Evolutionary conservation across 2,797 vertebrate genomes (phyloP).

Genomic region (Phylloscopus collybita): DNA sequence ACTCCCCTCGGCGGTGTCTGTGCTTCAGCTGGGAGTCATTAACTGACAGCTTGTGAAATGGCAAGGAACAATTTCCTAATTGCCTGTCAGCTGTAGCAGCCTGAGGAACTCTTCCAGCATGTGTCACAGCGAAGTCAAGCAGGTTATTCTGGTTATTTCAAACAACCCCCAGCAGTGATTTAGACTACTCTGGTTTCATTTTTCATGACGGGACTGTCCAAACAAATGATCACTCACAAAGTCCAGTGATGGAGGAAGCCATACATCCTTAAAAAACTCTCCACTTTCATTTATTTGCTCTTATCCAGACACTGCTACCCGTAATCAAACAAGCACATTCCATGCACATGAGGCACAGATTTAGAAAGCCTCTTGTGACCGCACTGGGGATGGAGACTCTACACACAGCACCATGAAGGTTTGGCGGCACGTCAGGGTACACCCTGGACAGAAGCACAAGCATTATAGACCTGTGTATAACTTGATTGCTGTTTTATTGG

Average conservation of each 20-base stretch:
- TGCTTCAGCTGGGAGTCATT: slow-evolving; percentile 64
- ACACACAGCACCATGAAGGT: neutral
- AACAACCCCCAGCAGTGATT: neutral
- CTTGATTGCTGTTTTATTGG: neutral
- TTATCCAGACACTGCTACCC: neutral
- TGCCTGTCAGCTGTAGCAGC: slow-evolving; percentile 57
- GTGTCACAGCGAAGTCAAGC: slow-evolving; percentile 18
- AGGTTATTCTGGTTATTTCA: slow-evolving; percentile 49
- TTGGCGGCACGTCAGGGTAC: neutral
- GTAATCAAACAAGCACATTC: neutral
- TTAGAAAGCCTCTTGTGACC: neutral
- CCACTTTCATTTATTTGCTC: neutral
- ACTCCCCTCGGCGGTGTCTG: neutral
- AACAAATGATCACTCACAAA: neutral
- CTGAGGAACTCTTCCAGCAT: slow-evolving; percentile 25
- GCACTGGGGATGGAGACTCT: neutral
- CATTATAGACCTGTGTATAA: neutral
- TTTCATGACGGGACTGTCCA: neutral
- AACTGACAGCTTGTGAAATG: slow-evolving; percentile 63
- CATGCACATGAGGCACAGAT: neutral
- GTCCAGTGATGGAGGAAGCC: neutral
- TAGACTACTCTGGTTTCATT: neutral
- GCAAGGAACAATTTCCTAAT: slow-evolving; percentile 61
- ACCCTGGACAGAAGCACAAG: neutral
- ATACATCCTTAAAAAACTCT: neutral